Base-by-base conservation (phyloP, 1,140 invertebrate species). In the Eumeta japonica region DNA sequence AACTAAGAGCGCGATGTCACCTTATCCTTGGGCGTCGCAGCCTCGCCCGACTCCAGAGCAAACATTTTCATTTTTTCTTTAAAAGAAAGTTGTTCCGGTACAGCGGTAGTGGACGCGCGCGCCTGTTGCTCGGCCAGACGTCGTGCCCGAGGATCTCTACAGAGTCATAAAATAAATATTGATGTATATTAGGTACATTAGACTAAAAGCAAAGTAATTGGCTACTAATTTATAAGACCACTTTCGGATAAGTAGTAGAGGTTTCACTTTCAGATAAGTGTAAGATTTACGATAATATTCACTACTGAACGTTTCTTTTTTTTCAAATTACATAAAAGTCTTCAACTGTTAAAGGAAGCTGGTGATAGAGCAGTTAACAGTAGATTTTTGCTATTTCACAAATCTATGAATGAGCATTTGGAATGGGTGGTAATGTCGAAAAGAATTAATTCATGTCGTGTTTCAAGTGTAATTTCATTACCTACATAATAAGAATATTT, bases 61-160 rank as follows among this genome's bases (percentile, higher is more conserved):
- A 96, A 96, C 90, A 95, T 94, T 70, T 94, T 93, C 91, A 96
- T 95, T 73, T 96, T 96, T 62, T 95, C 92, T 63, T 92, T 91
- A 62, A 96, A 95, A 35, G 87, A 89, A 7, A 96, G 75, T 55
- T 94, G 93, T 61, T 94, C 92, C 1, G 92, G 92, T 35, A 91
- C 84, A 4, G 87, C 83, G 38, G 81, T 77, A 37, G 78, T 70
- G 39, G 55, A 76, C 62, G 73, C 83, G 79, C 71, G 79, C 48
- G 82, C 80, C 31, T 86, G 85, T 54, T 89, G 85, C 62, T 92
- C 89, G 0, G 87, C 87, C 37, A 94, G 64, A 13, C 90, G 82
- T 36, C 87, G 81, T 60, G 85, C 79, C 44, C 91, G 78, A 4
- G 92, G 92, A 79, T 94, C 92, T 61, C 90, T 89, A 60, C 35